Evolutionary conservation across 2,797 vertebrate species (phyloP).

Genomic region (Novumbra hubbsi): DNA sequence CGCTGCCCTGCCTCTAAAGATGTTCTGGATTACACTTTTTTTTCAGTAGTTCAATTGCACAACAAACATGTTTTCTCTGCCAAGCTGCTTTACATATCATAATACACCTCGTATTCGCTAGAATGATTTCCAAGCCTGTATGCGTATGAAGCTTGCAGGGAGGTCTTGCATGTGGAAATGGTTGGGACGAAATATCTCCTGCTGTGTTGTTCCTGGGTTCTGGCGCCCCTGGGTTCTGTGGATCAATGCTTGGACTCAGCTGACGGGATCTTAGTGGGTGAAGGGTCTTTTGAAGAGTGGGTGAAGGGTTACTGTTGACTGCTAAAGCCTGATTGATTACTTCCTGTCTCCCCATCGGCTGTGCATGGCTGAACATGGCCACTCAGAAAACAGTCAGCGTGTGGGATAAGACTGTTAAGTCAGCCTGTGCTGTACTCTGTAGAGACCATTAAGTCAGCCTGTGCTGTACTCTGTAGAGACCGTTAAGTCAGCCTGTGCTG

Average conservation of each 20-base stretch:
- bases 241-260: constrained; percentile 68
- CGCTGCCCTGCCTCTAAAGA: constrained; percentile 24
- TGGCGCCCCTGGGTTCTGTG: constrained; percentile 8
- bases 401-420: background rate
- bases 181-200: constrained; percentile 35
- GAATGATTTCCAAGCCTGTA: constrained; percentile 17
- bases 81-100: constrained; percentile 27
- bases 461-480: too few species aligned
- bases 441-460: too few species aligned
- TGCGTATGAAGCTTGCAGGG: constrained; percentile 30
- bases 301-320: constrained; percentile 71
- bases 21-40: constrained; percentile 50
- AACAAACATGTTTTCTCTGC: constrained; percentile 56
- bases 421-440: too few species aligned
- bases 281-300: constrained; percentile 49
- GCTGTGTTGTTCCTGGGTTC: constrained; percentile 36
- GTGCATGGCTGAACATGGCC: constrained; percentile 41
- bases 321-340: constrained; percentile 70
- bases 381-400: too few species aligned
- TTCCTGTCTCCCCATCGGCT: constrained; percentile 64
- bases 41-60: constrained; percentile 46
- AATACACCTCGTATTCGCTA: constrained; percentile 33
- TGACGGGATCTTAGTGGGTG: constrained; percentile 65
- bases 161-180: constrained; percentile 16
- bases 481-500: background rate